These are phyloP conservation scores for Tigriopus japonicus DNA, from an alignment of 1,140 invertebrate species.

Conservation along the genomic window DNA sequence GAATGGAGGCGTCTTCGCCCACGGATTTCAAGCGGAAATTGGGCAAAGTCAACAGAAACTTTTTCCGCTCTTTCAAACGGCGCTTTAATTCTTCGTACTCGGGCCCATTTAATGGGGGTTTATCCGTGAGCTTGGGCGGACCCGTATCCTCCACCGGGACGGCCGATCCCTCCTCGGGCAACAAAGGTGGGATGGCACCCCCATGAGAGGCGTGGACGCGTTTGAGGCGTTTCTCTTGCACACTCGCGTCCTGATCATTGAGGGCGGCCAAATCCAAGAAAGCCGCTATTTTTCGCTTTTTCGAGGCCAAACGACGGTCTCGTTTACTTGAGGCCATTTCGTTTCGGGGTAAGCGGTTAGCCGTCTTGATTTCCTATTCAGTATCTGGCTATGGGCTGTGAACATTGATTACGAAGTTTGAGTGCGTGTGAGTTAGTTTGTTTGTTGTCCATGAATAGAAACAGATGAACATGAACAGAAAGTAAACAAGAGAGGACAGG, in stretches of 20 bases:
- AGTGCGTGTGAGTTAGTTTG: too few relatives aligned
- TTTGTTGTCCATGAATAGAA: too few relatives aligned
- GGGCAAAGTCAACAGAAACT: conserved; percentile 27
- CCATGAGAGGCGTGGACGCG: not conserved
- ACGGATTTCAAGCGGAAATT: conserved; percentile 18
- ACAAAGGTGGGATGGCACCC: conserved; percentile 2
- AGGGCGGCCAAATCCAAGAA: conserved; percentile 37
- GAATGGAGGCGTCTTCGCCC: conserved; percentile 20
- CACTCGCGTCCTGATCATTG: conserved; percentile 34
- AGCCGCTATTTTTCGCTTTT: conserved; percentile 40
- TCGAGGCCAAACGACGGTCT: conserved; percentile 35
- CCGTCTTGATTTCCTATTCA: too few relatives aligned
- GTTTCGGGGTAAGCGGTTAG: too few relatives aligned
- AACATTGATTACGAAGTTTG: too few relatives aligned
- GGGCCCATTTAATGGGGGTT: conserved; percentile 25
- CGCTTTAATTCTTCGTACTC: conserved; percentile 34
- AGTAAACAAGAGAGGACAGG: too few relatives aligned
- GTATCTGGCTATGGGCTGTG: too few relatives aligned
- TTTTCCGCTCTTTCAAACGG: conserved; percentile 34
- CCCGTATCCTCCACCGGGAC: conserved; percentile 12
- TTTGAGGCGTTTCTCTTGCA: not conserved
- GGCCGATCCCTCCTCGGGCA: conserved; percentile 5
- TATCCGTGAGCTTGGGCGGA: conserved; percentile 14
- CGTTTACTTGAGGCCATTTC: conserved; percentile 23
- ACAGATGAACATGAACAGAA: too few relatives aligned